Evolutionary conservation across 2,797 vertebrate species (phyloP), one percentile per base, ranked within the genome.

Genomic region (Artibeus lituratus): DNA sequence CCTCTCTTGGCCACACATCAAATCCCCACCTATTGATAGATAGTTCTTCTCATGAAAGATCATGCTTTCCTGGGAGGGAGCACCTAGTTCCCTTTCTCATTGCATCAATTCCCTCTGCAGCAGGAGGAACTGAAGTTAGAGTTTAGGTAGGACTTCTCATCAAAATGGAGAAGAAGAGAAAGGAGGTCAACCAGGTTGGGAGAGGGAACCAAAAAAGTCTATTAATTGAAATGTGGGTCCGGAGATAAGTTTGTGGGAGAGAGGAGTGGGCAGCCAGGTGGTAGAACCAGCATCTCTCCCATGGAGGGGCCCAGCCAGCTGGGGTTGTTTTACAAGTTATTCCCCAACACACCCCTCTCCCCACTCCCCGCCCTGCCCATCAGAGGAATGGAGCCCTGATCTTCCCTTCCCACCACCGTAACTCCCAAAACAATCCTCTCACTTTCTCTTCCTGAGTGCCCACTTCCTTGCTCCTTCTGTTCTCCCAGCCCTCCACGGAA

Each of bases 111-210:
- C 39, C 69, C 67, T 93, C 72, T 65, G 19, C 47, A 77, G 26
- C 81, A 95, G 78, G 91, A 85, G 85, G 62, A 86, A 76, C 3
- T 76, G 51, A 81, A 51, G 39, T 44, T 67, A 88, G 82, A 86
- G 49, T 59, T 51, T 57, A 55, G 55, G 80, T 55, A 85, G 74
- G 51, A 90, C 77, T 82, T 96, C 26, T 74, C 67, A 84, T 55
- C 80, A 86, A 82, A 93, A 67, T 10, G 37, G 70, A n/a, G n/a
- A n/a, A 51, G 73, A 87, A 77, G 57, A 96, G 70, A 94, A 84
- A 37, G 67, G 83, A 87, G 21, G 29, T 69, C 42, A 78, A 37
- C 29, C 24, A 57, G 42, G 9, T 35, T 78, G n/a, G 18, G 74
- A 93, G 62, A 94, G 10, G 16, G 80, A 88, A 78, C 59, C n/a